These are phyloP conservation scores for Chloropsis hardwickii DNA, from an alignment of 2,113 vertebrate species.

Conservation along the genomic window DNA sequence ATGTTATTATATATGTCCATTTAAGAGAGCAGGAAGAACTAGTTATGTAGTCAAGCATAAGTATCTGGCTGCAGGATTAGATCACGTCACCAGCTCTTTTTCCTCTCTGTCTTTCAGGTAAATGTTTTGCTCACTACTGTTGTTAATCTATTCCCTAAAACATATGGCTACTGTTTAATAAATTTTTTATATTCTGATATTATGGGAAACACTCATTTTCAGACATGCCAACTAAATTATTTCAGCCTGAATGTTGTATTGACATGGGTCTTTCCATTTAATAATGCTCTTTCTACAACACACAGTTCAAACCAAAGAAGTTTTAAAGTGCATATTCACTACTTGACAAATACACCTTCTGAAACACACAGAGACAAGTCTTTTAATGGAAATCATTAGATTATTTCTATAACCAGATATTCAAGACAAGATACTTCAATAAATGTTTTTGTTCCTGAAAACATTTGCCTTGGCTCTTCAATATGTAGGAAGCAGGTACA, in stretches of 20 bases:
- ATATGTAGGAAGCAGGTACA: background rate
- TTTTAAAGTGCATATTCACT: background rate
- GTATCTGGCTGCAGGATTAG: background rate
- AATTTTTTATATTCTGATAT: background rate
- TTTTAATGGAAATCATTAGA: background rate
- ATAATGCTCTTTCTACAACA: background rate
- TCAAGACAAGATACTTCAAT: background rate
- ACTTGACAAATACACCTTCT: background rate
- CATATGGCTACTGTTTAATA: background rate
- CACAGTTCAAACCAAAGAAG: background rate
- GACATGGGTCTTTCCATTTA: background rate
- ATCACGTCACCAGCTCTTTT: background rate
- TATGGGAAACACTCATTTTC: background rate
- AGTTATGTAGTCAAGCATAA: background rate
- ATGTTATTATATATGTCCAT: background rate
- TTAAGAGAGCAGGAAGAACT: background rate
- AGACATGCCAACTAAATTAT: background rate
- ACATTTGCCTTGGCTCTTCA: background rate
- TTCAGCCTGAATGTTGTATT: background rate
- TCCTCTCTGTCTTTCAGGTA: background rate
- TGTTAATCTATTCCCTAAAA: background rate
- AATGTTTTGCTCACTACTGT: background rate
- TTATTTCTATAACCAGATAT: background rate
- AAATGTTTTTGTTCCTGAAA: background rate
- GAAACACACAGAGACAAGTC: background rate